phyloP scores from a whole-genome alignment of 1,140 invertebrate species.

The Ips nitidus region DNA sequence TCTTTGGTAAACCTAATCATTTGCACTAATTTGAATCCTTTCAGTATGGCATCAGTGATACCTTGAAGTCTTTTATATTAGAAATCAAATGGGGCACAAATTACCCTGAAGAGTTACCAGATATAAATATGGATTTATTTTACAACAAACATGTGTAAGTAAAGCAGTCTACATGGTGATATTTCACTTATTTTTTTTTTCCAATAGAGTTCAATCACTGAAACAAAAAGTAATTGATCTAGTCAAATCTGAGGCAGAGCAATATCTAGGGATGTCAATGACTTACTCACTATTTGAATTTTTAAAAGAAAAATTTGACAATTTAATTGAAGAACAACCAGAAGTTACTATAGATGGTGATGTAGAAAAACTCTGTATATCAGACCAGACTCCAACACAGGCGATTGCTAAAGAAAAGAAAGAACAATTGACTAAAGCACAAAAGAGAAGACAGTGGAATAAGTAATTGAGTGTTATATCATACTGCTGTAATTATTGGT shows the following conservation, averaged over 20 bases:
- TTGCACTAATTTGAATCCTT: constrained; percentile 43
- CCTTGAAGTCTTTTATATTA: constrained; percentile 78
- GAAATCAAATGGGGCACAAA: constrained; percentile 83
- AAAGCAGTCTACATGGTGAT: constrained; percentile 14
- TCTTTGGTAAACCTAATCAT: background rate
- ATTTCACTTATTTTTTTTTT: background rate
- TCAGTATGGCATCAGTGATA: constrained; percentile 83
- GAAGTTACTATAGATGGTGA: constrained; percentile 53
- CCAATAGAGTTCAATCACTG: constrained; percentile 49
- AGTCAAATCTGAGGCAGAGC: constrained; percentile 71
- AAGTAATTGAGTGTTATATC: background rate
- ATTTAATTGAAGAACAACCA: constrained; percentile 71
- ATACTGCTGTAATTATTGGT: background rate
- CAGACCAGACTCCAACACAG: constrained; percentile 11
- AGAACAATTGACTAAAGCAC: constrained; percentile 86
- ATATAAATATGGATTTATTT: constrained; percentile 86
- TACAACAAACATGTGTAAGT: constrained; percentile 93
- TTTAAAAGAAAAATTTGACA: constrained; percentile 78
- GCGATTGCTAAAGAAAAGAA: constrained; percentile 59
- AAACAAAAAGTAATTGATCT: constrained; percentile 70
- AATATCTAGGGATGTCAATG: constrained; percentile 87
- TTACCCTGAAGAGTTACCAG: constrained; percentile 82
- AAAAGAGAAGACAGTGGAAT: constrained; percentile 88
- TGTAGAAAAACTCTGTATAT: constrained; percentile 53
- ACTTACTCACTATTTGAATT: constrained; percentile 93